Conservation (phyloP, 1,140 invertebrate species). For the Portunus trituberculatus region DNA sequence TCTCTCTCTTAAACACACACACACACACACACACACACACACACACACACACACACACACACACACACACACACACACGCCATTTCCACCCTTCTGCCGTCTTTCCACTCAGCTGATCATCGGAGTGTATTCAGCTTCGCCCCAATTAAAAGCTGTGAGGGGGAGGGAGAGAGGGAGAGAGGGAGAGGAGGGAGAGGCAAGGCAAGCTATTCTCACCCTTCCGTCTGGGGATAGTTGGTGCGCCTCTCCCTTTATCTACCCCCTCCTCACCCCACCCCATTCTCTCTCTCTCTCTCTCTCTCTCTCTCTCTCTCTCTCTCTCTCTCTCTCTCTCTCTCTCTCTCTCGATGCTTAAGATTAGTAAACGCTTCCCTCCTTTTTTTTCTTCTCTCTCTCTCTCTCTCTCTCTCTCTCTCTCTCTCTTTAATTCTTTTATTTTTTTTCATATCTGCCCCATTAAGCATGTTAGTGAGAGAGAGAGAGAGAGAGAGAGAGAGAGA, state of each 20-base stretch:
- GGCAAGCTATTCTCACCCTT: slow-evolving; percentile 15
- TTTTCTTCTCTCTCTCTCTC: neutral
- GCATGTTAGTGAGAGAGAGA: neutral
- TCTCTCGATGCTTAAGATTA: neutral
- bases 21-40: neutral
- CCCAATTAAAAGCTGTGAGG: neutral
- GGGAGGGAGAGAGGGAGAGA: neutral
- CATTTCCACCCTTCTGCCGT: slow-evolving; percentile 7
- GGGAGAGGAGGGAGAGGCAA: neutral
- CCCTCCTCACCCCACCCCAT: no score
- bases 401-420: no score
- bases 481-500: no score
- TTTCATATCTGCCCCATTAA: neutral
- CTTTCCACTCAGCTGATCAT: neutral
- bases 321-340: no score
- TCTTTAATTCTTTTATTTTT: neutral
- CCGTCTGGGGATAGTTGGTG: neutral
- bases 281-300: no score
- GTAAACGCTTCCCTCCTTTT: neutral
- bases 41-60: neutral
- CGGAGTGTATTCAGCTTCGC: neutral
- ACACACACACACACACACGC: neutral
- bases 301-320: no score
- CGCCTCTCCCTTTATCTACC: neutral
- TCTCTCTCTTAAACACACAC: no score